These are phyloP conservation scores for Cosmia pyralina DNA, from an alignment of 2,888 invertebrate genomes.

Conservation along the genomic window DNA sequence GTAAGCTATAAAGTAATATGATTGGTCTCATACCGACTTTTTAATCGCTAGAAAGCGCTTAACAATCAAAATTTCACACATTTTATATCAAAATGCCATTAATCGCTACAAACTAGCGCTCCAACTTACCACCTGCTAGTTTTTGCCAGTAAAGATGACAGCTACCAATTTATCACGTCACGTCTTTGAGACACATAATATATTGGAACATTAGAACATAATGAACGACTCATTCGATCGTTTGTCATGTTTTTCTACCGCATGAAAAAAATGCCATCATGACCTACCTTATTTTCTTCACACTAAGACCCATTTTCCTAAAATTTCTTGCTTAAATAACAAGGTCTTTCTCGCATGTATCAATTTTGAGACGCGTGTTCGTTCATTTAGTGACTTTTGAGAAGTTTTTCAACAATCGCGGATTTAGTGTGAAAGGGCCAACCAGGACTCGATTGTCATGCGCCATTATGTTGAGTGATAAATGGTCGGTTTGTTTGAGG, in stretches of 20 bases:
- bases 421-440: constrained; percentile 73
- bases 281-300: constrained; percentile 22
- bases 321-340: background rate
- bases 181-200: constrained; percentile 85
- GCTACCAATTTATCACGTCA: constrained; percentile 82
- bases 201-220: constrained; percentile 88
- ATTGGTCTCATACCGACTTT: background rate
- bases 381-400: constrained; percentile 72
- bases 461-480: constrained; percentile 68
- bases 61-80: constrained; percentile 65
- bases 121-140: constrained; percentile 77
- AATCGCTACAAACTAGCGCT: constrained; percentile 74
- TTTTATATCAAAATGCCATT: constrained; percentile 59
- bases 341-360: constrained; percentile 61
- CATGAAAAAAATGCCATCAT: constrained; percentile 47
- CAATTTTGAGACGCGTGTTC: constrained; percentile 73
- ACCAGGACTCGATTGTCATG: constrained; percentile 72
- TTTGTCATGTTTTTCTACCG: constrained; percentile 83
- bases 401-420: constrained; percentile 72
- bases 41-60: constrained; percentile 53
- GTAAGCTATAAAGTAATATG: background rate
- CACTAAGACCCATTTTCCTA: constrained; percentile 48
- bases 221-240: constrained; percentile 84
- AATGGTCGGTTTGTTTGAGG: constrained; percentile 63
- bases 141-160: constrained; percentile 78